Base-by-base conservation (phyloP, 2,888 invertebrate species). In the Drosophila phalerata region DNA sequence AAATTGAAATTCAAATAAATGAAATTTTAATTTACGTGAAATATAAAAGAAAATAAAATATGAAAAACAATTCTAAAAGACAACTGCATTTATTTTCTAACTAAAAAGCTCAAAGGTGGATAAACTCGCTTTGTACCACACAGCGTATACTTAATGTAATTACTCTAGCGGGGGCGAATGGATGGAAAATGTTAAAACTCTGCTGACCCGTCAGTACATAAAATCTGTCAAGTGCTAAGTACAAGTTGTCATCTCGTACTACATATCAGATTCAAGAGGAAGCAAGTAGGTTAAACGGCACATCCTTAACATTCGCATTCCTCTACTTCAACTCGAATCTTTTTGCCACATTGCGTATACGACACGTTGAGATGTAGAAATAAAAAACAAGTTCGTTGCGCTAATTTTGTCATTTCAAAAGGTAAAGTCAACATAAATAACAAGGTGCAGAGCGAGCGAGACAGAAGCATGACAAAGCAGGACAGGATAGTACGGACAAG, bases 61-160 rank as follows among this genome's bases (percentile, higher is more conserved):
- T 47, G 6, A 49, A 63, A 69, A 67, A 68, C 45, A 68, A 69
- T 58, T 52, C 53, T 38, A 22, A 38, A 30, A 9, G 11, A 15
- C 17, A 25, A 40, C 13, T 10, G 37, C 25, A 52, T 48, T 43
- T 57, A 32, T 57, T 38, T 55, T 25, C 32, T n/a, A 17, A 32
- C 25, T 47, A 9, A 19, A 47, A 30, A 22, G 10, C 10, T 17
- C 5, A 30, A 45, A 42, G 13, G 0, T 5, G 17, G 30, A 62
- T 25, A 15, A 10, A 9, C 53, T 47, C 22, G 15, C 37, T 30
- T 11, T 64, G 78, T 37, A 17, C 47, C 43, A 53, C 68, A n/a
- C 42, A 25, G 68, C 79, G 85, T 60, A 76, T 72, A 77, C 82
- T 71, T 79, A 76, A 85, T 73, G 66, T 74, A 73, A 81, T 85